These are phyloP conservation scores for Stegostoma tigrinum DNA, from an alignment of 2,113 vertebrate genomes.

Conservation along the genomic window DNA sequence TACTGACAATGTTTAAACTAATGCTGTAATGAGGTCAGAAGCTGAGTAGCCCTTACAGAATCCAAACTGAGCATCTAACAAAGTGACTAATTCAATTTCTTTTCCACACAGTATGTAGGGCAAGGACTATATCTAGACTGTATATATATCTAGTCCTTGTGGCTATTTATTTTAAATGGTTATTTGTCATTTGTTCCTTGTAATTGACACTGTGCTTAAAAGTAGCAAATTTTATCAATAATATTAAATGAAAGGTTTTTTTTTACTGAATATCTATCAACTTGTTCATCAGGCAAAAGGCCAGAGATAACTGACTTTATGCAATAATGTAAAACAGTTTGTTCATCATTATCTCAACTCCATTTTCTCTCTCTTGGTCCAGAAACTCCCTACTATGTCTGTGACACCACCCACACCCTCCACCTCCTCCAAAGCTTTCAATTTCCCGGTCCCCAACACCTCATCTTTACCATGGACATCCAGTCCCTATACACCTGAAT, in stretches of 20 bases:
- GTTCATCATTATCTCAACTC: background rate
- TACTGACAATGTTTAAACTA: no score
- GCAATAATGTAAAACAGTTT: background rate
- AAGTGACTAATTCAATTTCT: background rate
- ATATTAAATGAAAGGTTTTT: background rate
- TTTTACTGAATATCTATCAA: background rate
- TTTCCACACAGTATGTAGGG: background rate
- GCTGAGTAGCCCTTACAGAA: no score
- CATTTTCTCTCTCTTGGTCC: no score
- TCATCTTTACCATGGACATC: no score
- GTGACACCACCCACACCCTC: no score
- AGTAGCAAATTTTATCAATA: background rate
- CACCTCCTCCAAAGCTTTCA: no score
- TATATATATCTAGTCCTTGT: background rate
- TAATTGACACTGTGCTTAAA: background rate
- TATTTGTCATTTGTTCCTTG: background rate
- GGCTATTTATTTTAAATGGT: background rate
- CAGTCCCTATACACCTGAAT: no score
- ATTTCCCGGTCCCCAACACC: no score
- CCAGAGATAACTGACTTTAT: background rate
- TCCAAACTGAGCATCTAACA: no score
- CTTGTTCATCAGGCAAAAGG: background rate
- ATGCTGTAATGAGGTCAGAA: no score
- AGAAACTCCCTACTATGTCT: no score
- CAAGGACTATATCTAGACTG: background rate